Evolutionary conservation across 2,888 invertebrate genomes (phyloP), one percentile per base, ranked within the genome.

Genomic region (Drymonia ruficornis): DNA sequence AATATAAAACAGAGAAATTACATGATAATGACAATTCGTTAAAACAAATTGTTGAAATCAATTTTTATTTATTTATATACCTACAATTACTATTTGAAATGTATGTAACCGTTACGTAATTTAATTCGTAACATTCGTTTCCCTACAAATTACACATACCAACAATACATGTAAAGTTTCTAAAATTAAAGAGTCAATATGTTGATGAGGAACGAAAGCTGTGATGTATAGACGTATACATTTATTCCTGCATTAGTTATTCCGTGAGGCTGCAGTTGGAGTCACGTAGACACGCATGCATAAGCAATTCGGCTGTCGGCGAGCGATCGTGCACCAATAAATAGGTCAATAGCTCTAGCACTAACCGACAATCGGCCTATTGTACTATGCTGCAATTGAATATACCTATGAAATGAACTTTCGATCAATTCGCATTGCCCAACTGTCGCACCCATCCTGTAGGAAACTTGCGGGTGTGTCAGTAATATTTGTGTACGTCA

Each of bases 251-350:
- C 69, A 80, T 82, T 79, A 78, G 76, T 73, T 77, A 86, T 86
- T 81, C 84, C 80, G 80, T 76, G 78, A 82, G 76, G 78, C 79
- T 87, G 85, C 81, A 83, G 76, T 73, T 55, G 69, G 61, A 81
- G 80, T 85, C 83, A 83, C 83, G 81, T 84, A 81, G 84, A 77
- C 79, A 85, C 81, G 87, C 89, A 89, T 89, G 87, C 87, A 89
- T 89, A 87, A 89, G 79, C 84, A 83, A 88, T 88, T 82, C 74
- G 78, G 82, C 62, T 83, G 82, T 71, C 82, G 75, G 73, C 74
- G 66, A 72, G 74, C 78, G 78, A 74, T 83, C 85, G 86, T 87
- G 86, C 82, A 75, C 81, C 76, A 76, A 76, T 83, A 89, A 86
- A 89, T 90, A 79, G 90, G 89, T 86, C 89, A 89, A 87, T 86